A percentile compares a stretch with the other conserved stretches of the same genome.
Conservation (phyloP, 1,140 invertebrate species). For the Lasioglossum baleicum region DNA sequence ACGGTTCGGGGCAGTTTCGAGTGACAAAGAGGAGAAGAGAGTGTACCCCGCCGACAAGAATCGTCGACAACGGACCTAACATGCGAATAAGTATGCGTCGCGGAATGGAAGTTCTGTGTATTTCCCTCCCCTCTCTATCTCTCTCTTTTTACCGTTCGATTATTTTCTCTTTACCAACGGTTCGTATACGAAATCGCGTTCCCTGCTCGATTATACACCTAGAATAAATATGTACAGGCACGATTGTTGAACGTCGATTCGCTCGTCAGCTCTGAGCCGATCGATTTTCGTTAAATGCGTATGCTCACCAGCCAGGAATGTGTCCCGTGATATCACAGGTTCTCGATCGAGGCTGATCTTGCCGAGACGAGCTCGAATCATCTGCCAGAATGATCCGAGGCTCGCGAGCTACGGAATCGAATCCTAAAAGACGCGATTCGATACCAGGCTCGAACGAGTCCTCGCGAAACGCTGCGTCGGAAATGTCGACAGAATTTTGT, state of each 20-base stretch:
- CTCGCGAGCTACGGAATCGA: too few relatives aligned
- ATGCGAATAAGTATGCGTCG: constrained; percentile 13
- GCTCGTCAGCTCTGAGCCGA: neutral
- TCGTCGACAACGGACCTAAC: constrained; percentile 44
- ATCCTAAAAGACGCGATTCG: neutral
- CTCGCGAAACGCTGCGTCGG: neutral
- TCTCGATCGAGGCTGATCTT: neutral
- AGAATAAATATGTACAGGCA: constrained; percentile 63
- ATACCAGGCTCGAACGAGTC: neutral
- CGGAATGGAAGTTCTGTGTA: constrained; percentile 17
- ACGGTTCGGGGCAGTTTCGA: constrained; percentile 22
- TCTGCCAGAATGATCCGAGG: neutral
- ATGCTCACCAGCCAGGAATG: neutral
- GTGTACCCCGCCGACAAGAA: constrained; percentile 17
- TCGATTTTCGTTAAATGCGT: neutral
- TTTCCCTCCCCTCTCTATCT: neutral
- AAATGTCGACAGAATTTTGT: neutral
- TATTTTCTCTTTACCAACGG: neutral
- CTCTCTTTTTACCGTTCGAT: neutral
- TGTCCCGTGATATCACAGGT: neutral
- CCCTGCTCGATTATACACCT: constrained; percentile 43
- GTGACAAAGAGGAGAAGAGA: constrained; percentile 16
- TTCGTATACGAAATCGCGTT: constrained; percentile 33
- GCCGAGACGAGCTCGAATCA: neutral
- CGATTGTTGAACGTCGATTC: constrained; percentile 53